Conservation (phyloP, 2,113 vertebrate species). For the Pogonocichla stellata region DNA sequence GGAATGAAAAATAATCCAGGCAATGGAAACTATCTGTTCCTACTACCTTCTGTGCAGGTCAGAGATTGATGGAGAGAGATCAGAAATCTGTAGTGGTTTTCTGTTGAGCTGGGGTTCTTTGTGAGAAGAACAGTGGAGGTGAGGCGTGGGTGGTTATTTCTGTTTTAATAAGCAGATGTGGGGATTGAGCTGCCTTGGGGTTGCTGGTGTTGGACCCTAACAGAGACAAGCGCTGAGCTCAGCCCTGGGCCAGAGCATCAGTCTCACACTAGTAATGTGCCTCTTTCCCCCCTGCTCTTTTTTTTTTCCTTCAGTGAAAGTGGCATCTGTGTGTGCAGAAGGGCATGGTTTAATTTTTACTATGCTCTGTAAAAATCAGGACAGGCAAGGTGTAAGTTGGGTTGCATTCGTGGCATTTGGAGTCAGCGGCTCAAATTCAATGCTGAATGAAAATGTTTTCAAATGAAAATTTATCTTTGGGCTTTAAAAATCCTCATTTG, state of each 20-base stretch:
- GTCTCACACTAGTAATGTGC: neutral
- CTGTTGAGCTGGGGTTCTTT: neutral
- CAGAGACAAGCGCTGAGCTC: neutral
- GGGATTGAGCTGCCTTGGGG: neutral
- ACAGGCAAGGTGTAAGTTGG: neutral
- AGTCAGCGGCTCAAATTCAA: neutral
- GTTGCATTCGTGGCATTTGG: rapidly evolving
- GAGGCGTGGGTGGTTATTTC: neutral
- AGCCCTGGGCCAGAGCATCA: neutral
- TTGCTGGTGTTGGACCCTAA: neutral
- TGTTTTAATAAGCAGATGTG: neutral
- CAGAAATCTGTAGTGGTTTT: neutral
- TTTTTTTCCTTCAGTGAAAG: neutral
- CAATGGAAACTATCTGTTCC: rapidly evolving
- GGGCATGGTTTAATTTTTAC: neutral
- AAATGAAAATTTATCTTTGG: neutral
- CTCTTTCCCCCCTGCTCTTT: rapidly evolving
- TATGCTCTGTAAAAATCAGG: neutral
- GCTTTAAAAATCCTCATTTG: neutral
- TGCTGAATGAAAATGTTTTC: neutral
- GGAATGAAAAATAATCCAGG: neutral
- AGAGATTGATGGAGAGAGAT: neutral
- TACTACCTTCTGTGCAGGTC: neutral
- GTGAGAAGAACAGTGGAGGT: neutral
- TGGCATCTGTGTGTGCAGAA: neutral